These are phyloP conservation scores for Geothlypis trichas DNA, from an alignment of 2,113 vertebrate genomes.

Conservation along the genomic window DNA sequence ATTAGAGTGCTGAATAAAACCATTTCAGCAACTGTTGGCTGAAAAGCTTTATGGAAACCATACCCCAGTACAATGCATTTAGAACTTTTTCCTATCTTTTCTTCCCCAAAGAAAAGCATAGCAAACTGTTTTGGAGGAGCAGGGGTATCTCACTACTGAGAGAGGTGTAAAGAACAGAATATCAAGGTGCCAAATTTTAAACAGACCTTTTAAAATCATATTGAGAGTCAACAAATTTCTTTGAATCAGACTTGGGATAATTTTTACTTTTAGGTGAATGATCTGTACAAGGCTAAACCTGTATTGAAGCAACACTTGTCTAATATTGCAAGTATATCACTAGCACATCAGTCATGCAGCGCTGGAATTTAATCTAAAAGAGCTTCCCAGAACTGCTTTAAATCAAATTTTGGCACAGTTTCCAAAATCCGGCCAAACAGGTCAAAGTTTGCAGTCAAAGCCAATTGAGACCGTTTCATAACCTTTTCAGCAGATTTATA, in stretches of 20 bases:
- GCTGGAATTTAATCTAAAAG: conserved; percentile 38
- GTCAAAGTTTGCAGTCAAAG: conserved; percentile 65
- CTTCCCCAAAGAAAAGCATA: background rate
- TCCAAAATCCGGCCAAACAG: conserved; percentile 44
- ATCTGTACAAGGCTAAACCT: background rate
- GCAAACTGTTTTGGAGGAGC: background rate
- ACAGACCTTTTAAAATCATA: background rate
- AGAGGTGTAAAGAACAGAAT: background rate
- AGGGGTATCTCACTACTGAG: background rate
- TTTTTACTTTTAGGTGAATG: background rate
- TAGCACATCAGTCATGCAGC: conserved; percentile 35
- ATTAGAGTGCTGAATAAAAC: background rate
- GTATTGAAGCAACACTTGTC: background rate
- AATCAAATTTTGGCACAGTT: conserved; percentile 56
- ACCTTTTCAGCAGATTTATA: conserved; percentile 57
- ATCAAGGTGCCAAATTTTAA: background rate
- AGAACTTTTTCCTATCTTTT: background rate
- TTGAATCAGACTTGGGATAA: background rate
- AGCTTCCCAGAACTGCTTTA: conserved; percentile 42
- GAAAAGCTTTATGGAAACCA: background rate
- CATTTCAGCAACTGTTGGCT: accelerated
- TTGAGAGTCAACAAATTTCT: background rate
- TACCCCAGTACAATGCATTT: accelerated
- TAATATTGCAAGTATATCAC: background rate
- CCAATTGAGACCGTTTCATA: conserved; percentile 62